Base-by-base conservation (phyloP, 1,140 invertebrate genomes). In the Leptinotarsa lineolata region DNA sequence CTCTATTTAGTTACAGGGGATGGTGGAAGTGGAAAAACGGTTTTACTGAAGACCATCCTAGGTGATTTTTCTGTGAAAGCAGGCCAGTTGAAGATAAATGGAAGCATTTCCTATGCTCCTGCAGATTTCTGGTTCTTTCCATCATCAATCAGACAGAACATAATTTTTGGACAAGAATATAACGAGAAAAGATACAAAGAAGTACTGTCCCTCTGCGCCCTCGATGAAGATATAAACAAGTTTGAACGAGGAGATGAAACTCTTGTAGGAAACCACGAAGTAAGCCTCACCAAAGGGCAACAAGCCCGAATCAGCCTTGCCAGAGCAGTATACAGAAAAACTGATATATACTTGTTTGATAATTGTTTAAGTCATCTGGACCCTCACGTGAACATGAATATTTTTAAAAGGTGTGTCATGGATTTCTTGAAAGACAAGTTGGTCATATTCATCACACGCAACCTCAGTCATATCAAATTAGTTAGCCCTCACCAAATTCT, bases 251-350 rank as follows among this genome's bases (percentile, higher is more conserved):
- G 92, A 21, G 94, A 95, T 79, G 86, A 89, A 76, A 95, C 93
- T 0, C 84, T 93, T 16, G 91, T 96, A 12, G 94, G 93, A 46
- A 94, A 97, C 80, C 87, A 91, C 83, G 95, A 94, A 65, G 88
- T 91, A 13, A 90, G 90, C 44, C 83, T 95, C 4, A 94, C 92
- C 77, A 94, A 94, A 30, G 94, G 97, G 61, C 97, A 98, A 85
- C 92, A 94, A 79, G 95, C 96, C 0, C 89, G 96, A 79, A 93
- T 98, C 6, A 96, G 94, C 81, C 85, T 97, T 48, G 95, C 95
- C 1, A 89, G 94, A 70, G 91, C 94, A 13, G 87, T 96, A 4
- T 96, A 96, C 84, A 88, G 90, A 67, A 89, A 92, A 83, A 90
- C 91, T 8, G 91, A 93, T 77, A 89, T 95, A 58, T 95, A 94